Evolutionary conservation across 2,113 vertebrate genomes (phyloP).

Genomic region (Myanophis thanlyinensis): DNA sequence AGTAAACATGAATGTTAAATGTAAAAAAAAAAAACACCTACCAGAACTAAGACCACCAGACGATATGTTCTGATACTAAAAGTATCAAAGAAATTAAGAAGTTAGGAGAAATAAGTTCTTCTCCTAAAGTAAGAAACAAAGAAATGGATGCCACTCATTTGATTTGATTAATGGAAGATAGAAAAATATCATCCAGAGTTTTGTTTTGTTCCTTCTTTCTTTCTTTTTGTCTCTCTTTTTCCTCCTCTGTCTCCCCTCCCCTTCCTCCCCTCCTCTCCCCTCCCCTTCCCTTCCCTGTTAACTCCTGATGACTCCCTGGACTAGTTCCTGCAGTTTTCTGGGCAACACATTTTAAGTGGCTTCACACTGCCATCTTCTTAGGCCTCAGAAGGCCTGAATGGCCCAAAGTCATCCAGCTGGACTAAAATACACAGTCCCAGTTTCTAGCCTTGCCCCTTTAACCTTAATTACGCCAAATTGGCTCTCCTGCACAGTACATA

Average conservation of each 20-base stretch:
- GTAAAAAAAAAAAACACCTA: not conserved
- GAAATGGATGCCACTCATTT: not conserved
- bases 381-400: not conserved
- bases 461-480: not conserved
- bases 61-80: not conserved
- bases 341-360: not conserved
- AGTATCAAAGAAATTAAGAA: not conserved
- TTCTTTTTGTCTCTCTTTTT: no score
- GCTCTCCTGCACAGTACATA: not conserved
- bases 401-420: not conserved
- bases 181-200: not conserved
- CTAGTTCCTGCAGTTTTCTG: not conserved
- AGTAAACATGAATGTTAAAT: not conserved
- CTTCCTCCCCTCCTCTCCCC: no score
- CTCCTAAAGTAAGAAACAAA: not conserved
- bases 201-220: no score
- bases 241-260: no score
- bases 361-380: not conserved
- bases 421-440: not conserved
- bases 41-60: not conserved
- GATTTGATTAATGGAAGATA: not conserved
- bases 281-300: not conserved
- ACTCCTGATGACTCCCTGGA: not conserved
- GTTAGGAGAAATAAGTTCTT: no score
- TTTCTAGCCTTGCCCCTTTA: not conserved